A percentile compares a stretch with the other conserved stretches of the same genome.
Conservation (phyloP, 2,113 vertebrate species). For the Labeo rohita region DNA sequence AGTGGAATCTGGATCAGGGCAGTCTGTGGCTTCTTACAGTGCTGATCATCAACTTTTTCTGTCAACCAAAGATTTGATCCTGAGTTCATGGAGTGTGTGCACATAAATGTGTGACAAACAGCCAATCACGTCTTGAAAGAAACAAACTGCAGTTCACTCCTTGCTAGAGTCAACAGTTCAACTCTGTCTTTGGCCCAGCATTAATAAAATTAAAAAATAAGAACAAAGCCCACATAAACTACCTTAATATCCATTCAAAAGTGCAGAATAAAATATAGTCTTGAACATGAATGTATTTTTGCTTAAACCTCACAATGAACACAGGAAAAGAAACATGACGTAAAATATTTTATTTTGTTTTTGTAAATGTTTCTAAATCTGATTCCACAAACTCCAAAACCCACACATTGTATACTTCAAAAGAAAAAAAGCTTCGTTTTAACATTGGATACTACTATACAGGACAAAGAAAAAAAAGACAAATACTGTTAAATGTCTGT, state of each 20-base stretch:
- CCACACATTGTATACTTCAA: conserved; percentile 87
- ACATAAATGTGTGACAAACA: no score
- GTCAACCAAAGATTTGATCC: no score
- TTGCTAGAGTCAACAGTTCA: no score
- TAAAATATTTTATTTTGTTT: conserved; percentile 99
- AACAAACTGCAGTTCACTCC: no score
- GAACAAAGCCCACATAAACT: no score
- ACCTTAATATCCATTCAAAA: not conserved
- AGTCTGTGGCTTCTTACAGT: no score
- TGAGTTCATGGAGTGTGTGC: no score
- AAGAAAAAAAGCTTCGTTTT: conserved; percentile 73
- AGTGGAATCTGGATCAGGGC: no score
- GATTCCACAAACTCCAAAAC: conserved; percentile 94
- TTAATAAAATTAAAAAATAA: no score
- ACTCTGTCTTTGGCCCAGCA: no score
- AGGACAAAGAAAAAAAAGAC: conserved; percentile 86
- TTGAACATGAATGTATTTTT: not conserved
- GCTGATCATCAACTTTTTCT: no score
- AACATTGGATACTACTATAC: conserved; percentile 91
- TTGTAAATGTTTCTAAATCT: conserved; percentile 99
- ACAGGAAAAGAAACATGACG: conserved; percentile 68
- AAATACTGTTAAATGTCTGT: conserved; percentile 89
- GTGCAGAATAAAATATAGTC: not conserved
- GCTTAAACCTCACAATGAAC: not conserved
- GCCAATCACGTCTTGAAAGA: no score